Evolutionary conservation across 30 jellyfish, hydroid and myxozoan species (phyloP).

Genomic region (Thelohanellus kitauei): DNA sequence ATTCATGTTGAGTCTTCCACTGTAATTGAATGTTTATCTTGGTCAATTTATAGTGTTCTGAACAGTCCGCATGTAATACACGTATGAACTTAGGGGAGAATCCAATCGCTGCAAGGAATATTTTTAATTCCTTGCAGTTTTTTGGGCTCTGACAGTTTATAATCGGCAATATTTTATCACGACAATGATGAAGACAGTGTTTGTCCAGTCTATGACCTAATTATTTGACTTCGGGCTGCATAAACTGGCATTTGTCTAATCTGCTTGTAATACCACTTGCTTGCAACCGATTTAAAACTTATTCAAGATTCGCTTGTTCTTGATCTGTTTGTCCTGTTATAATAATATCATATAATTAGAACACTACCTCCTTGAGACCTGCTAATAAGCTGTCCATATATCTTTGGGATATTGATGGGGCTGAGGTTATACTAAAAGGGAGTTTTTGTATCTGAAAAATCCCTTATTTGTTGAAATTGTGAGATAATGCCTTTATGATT

Average conservation of each 20-base stretch:
- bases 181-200: slow-evolving; percentile 5
- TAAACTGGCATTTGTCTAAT: slow-evolving; percentile 10
- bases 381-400: slow-evolving; percentile 15
- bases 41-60: slow-evolving; percentile 2
- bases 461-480: too few relatives aligned
- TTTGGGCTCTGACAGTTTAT: too few relatives aligned
- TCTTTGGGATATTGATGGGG: slow-evolving; percentile 17
- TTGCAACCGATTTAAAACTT: slow-evolving; percentile 7
- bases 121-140: too few relatives aligned
- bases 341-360: too few relatives aligned
- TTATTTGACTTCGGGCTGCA: too few relatives aligned
- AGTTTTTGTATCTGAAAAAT: too few relatives aligned
- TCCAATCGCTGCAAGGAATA: too few relatives aligned
- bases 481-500: too few relatives aligned
- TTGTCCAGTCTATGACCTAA: slow-evolving; percentile 6
- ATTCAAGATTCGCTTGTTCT: slow-evolving; percentile 5
- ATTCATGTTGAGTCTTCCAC: slow-evolving; percentile 4
- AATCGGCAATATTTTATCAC: slow-evolving; percentile 8
- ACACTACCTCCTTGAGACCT: slow-evolving; percentile 10
- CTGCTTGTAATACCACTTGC: slow-evolving; percentile 3
- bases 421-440: slow-evolving; percentile 20
- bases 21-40: slow-evolving; percentile 2
- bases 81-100: too few relatives aligned
- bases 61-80: not conserved
- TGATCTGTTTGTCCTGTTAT: slow-evolving; percentile 3